Evolutionary conservation across 2,888 invertebrate species (phyloP).

Genomic region (Cataglyphis cursor): DNA sequence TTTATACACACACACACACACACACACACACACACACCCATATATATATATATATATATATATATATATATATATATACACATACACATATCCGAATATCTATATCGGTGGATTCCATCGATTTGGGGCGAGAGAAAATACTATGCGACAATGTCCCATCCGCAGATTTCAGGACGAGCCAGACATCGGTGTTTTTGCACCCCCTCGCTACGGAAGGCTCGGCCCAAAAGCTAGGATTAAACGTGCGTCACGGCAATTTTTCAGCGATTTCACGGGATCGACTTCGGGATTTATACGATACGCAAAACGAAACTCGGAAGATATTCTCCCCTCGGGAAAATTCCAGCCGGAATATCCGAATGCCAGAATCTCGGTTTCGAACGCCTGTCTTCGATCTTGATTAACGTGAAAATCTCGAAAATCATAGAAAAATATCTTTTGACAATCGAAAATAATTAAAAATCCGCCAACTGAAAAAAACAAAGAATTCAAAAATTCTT

Average conservation of each 20-base stretch:
- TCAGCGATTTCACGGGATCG: constrained; percentile 60
- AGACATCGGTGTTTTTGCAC: not conserved
- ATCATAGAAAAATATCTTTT: not conserved
- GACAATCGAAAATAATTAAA: not conserved
- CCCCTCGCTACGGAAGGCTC: constrained; percentile 24
- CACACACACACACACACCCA: constrained; percentile 27
- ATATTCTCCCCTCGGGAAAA: not conserved
- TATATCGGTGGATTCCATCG: constrained; percentile 61
- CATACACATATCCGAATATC: constrained; percentile 40
- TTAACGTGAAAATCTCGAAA: not conserved
- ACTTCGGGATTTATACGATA: constrained; percentile 27
- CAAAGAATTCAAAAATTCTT: not conserved
- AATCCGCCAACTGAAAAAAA: too few species aligned
- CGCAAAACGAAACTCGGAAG: constrained; percentile 14
- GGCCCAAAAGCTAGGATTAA: constrained; percentile 61
- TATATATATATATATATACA: not conserved
- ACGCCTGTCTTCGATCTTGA: not conserved
- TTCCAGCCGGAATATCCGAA: not conserved
- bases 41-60: too few species aligned
- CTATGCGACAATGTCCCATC: constrained; percentile 61
- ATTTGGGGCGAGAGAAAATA: constrained; percentile 45
- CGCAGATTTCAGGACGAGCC: constrained; percentile 58
- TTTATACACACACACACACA: constrained; percentile 39
- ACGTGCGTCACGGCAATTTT: constrained; percentile 59
- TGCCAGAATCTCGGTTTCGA: constrained; percentile 25